Percentiles rank a stretch among this genome's conserved stretches.
phyloP scores from a whole-genome alignment of 1,140 invertebrate species.

The Ostrea denselamellosa region DNA sequence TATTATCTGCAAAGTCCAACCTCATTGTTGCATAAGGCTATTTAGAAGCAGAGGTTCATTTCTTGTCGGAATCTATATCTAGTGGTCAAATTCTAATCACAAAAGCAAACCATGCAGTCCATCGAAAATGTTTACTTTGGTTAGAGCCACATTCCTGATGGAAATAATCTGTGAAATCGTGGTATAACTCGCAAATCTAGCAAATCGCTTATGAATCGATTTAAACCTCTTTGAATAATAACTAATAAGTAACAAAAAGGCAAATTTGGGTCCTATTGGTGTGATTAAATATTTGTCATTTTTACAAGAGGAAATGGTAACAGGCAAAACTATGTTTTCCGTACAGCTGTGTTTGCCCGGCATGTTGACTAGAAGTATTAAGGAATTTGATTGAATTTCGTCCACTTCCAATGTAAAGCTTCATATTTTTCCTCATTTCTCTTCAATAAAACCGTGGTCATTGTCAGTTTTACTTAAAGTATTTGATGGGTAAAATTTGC shows the following conservation, averaged over 20 bases:
- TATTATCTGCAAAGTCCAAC: conserved; percentile 1
- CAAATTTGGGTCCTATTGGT: conserved; percentile 1
- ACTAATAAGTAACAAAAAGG: conserved; percentile 34
- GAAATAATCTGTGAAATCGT: conserved; percentile 1
- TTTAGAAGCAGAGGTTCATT: neutral
- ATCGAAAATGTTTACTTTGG: conserved; percentile 12
- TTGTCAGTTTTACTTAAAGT: conserved; percentile 14
- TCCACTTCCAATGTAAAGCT: neutral
- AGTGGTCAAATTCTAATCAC: conserved; percentile 13
- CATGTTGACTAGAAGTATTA: conserved; percentile 33
- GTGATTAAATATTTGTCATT: conserved; percentile 37
- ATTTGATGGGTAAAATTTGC: conserved; percentile 38
- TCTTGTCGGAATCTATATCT: neutral
- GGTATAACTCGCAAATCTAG: conserved; percentile 32
- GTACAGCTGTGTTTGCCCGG: conserved; percentile 29
- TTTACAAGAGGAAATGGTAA: conserved; percentile 36
- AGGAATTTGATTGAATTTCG: conserved; percentile 19
- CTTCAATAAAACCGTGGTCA: neutral
- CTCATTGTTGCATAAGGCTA: neutral
- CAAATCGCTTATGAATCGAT: conserved; percentile 39
- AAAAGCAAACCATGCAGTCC: neutral
- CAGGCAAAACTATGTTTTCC: conserved; percentile 34
- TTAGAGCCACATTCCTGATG: neutral
- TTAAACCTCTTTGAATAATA: conserved; percentile 31
- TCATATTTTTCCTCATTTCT: neutral